phyloP scores from a whole-genome alignment of 2,113 vertebrate genomes.

The Donacobius atricapilla region DNA sequence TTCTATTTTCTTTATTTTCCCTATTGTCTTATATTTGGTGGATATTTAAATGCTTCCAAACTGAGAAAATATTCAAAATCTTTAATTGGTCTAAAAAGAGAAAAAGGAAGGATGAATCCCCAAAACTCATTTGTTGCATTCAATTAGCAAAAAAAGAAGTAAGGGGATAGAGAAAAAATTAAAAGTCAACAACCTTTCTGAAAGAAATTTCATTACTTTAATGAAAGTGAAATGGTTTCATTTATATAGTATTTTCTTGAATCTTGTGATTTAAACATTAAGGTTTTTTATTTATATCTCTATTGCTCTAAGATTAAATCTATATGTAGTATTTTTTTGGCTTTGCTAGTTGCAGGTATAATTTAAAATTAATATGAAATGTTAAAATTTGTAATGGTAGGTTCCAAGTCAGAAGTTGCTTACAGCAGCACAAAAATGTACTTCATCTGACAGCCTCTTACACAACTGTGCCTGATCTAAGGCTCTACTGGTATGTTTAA shows the following conservation, averaged over 20 bases:
- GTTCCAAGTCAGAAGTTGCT: neutral
- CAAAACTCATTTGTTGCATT: neutral
- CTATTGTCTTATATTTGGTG: neutral
- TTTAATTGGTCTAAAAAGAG: neutral
- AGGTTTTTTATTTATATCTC: neutral
- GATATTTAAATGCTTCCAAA: neutral
- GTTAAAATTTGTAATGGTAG: neutral
- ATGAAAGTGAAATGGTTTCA: neutral
- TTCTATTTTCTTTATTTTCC: neutral
- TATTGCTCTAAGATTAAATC: neutral
- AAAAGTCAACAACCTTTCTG: neutral
- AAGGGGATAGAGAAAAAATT: neutral
- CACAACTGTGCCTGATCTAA: neutral
- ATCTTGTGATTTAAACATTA: neutral
- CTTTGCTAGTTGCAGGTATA: neutral
- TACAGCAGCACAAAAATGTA: neutral
- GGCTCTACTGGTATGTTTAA: neutral
- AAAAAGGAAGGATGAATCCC: neutral
- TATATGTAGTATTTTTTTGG: neutral
- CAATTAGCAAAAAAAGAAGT: neutral
- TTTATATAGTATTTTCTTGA: neutral
- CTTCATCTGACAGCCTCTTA: neutral
- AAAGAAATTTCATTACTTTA: neutral
- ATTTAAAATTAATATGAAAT: neutral
- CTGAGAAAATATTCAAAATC: neutral